phyloP scores from a whole-genome alignment of 2,113 vertebrate genomes.

The Stictonetta naevosa region DNA sequence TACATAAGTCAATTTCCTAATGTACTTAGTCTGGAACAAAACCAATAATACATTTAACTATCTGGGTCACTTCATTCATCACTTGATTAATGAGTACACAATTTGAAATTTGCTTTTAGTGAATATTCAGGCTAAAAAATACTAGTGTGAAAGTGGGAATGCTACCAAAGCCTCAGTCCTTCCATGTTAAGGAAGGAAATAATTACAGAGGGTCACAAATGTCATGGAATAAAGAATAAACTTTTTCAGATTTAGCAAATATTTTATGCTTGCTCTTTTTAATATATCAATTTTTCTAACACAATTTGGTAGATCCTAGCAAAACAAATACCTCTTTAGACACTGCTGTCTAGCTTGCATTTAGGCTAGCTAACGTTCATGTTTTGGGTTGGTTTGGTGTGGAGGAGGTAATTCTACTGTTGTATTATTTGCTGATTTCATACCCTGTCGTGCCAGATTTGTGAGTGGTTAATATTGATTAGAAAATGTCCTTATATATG shows the following conservation, averaged over 20 bases:
- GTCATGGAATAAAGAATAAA: not conserved
- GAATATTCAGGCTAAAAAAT: not conserved
- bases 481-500: not conserved
- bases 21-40: slow-evolving; percentile 23
- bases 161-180: not conserved
- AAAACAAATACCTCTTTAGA: not conserved
- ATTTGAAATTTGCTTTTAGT: slow-evolving; percentile 28
- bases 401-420: not conserved
- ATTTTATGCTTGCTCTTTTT: not conserved
- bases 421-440: not conserved
- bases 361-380: not conserved
- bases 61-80: not conserved
- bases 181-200: not conserved
- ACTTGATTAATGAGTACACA: not conserved
- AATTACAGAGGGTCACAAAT: not conserved
- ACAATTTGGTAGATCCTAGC: not conserved
- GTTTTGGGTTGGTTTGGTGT: not conserved
- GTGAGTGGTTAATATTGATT: not conserved
- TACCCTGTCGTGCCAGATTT: not conserved
- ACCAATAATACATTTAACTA: not conserved
- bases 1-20: not conserved
- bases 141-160: not conserved
- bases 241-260: not conserved
- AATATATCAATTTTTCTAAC: not conserved
- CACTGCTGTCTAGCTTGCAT: not conserved